A percentile compares a stretch with the other conserved stretches of the same genome.
Evolutionary conservation across 2,888 invertebrate genomes (phyloP).

Genomic region (Diplazon laetatorius): DNA sequence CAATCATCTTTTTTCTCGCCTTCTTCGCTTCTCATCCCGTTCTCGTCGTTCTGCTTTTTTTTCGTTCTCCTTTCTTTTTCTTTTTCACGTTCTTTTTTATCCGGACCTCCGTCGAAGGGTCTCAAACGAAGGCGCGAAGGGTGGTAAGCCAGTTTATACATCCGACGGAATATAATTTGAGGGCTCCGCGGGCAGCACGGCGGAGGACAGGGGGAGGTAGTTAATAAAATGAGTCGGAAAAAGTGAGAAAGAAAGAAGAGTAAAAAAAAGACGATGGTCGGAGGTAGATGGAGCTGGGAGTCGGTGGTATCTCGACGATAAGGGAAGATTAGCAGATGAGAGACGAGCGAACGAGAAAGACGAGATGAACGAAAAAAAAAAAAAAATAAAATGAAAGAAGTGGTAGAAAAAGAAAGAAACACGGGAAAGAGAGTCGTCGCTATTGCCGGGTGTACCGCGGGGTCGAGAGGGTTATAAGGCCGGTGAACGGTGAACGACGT

Average conservation of each 20-base stretch:
- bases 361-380: constrained; percentile 40
- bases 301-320: constrained; percentile 30
- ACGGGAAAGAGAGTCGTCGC: constrained; percentile 5
- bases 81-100: constrained; percentile 51
- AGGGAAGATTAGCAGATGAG: too few relatives aligned
- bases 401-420: constrained; percentile 64
- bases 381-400: too few relatives aligned
- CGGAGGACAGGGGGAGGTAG: constrained; percentile 1
- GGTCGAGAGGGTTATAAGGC: constrained; percentile 43
- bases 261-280: constrained; percentile 55
- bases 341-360: constrained; percentile 42
- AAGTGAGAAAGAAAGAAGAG: constrained; percentile 7
- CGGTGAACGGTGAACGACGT: constrained; percentile 50
- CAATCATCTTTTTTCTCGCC: constrained; percentile 3
- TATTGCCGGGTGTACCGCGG: constrained; percentile 35
- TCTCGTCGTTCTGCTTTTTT: neutral
- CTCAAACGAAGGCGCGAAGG: constrained; percentile 46
- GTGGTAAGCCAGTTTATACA: constrained; percentile 21
- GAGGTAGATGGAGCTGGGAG: constrained; percentile 26
- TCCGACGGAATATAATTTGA: constrained; percentile 61
- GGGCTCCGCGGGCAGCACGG: constrained; percentile 26
- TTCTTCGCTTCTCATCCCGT: constrained; percentile 18
- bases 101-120: constrained; percentile 40
- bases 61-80: constrained; percentile 24
- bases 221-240: constrained; percentile 46